Evolutionary conservation across 2,113 vertebrate genomes (phyloP), one percentile per base, ranked within the genome.

Genomic region (Ochotona curzoniae): DNA sequence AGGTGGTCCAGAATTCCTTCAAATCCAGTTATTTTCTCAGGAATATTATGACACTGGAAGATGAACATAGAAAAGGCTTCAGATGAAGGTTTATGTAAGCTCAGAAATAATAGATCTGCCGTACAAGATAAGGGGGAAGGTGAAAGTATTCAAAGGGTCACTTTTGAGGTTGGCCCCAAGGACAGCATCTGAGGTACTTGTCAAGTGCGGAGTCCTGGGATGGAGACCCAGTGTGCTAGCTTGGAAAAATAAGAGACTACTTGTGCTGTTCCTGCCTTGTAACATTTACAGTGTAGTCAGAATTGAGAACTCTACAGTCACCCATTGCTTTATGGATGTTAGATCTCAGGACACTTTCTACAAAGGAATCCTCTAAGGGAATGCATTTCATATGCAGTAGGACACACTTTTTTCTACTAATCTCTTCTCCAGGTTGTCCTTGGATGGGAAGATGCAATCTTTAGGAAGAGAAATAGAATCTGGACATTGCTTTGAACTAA

Each of bases 41-140:
- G 69, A 82, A 74, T 49, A 74, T 14, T 74, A 83, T 32, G 74
- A 28, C 51, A n/a, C 88, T 73, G 69, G 74, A 93, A 35, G 8
- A 5, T 69, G 32, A 49, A 67, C 54, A n/a, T 71, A 91, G 32
- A 67, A 89, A 73, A 47, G 80, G 25, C 71, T 89, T 89, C 12
- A 85, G 82, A 64, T 69, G 88, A 88, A 85, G 26, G 26, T 90
- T 90, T 93, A 82, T 60, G 74, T 35, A 60, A 79, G 25, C 44
- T 83, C 44, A 61, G 26, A 67, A 51, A 82, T 94, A 63, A 49
- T 74, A 88, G 26, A 88, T 51, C 57, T 88, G 44, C 28, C n/a
- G 1, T 3, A 8, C 82, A 64, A 47, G 49, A 49, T 25, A 67
- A 47, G 76, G 67, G 83, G 20, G 11, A 82, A 75, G 1, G 70